Evolutionary conservation across 2,113 vertebrate species (phyloP).

Genomic region (Erpornis zantholeuca): DNA sequence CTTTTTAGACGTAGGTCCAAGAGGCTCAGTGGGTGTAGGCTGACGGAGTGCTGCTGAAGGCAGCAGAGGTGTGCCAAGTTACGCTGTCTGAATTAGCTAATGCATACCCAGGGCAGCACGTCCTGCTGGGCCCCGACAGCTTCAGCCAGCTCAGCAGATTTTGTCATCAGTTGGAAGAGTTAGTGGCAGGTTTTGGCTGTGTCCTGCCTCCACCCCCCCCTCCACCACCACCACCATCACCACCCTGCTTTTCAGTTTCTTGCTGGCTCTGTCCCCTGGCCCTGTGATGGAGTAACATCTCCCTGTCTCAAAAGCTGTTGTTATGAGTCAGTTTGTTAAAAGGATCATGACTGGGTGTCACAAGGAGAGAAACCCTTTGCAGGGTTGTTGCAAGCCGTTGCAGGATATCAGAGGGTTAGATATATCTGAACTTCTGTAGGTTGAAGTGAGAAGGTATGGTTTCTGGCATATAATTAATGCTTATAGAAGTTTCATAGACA

Average conservation of each 20-base stretch:
- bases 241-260: not conserved
- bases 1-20: not conserved
- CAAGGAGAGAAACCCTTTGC: not conserved
- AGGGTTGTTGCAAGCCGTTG: not conserved
- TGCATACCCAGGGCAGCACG: not conserved
- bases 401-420: not conserved
- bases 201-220: not conserved
- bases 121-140: not conserved
- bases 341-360: not conserved
- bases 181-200: not conserved
- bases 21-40: not conserved
- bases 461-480: not conserved
- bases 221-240: not conserved
- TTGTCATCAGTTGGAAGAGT: not conserved
- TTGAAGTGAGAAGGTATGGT: not conserved
- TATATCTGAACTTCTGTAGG: not conserved
- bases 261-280: not conserved
- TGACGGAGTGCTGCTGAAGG: not conserved
- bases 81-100: not conserved
- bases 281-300: accelerated
- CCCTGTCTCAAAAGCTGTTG: not conserved
- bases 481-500: not conserved
- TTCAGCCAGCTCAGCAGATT: not conserved
- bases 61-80: not conserved
- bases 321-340: not conserved